Evolutionary conservation across 2,113 vertebrate species (phyloP), one percentile per base, ranked within the genome.

Genomic region (Cebidichthys violaceus): DNA sequence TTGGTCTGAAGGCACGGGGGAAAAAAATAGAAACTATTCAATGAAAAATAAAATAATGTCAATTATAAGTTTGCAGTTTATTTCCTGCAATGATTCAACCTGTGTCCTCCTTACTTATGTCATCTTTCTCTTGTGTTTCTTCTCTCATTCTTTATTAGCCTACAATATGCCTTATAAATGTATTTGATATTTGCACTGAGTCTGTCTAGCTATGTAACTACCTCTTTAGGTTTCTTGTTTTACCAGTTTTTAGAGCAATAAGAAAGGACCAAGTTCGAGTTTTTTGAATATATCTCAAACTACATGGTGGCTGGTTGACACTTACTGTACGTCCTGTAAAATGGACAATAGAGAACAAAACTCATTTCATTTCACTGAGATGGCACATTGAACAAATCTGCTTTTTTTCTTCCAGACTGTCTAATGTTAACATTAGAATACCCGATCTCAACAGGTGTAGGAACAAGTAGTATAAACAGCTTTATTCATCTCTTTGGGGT

Each of bases 1-100:
- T 90, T 92, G 93, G 91, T 93, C 94, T 93, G 88, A 93, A 92
- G 92, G 92, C 90, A 94, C 89, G 83, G 73, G 45, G 55, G 4
- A 81, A 88, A 88, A 88, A 77, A 89, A 79, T 73, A 91, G 92
- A 93, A 94, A 90, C 72, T 93, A 92, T 94, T 94, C 88, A 94
- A 93, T 92, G 89, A 93, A 93, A 91, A 95, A 95, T 95, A 94
- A 95, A 95, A 94, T 90, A 92, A 92, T 94, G 84, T 91, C 79
- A 92, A 92, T 86, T 83, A 91, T 88, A 81, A 52, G 9, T 86
- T 84, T 88, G 75, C 15, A 31, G 80, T 76, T 33, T 87, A n/a
- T 88, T 91, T 92, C 68, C 74, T 87, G 78, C 37, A 71, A 52
- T 17, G n/a, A 59, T 60, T 71, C 18, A 39, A 14, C 61, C 13